phyloP scores from a whole-genome alignment of 2,888 invertebrate species.

The Pseudanteris insignis region DNA sequence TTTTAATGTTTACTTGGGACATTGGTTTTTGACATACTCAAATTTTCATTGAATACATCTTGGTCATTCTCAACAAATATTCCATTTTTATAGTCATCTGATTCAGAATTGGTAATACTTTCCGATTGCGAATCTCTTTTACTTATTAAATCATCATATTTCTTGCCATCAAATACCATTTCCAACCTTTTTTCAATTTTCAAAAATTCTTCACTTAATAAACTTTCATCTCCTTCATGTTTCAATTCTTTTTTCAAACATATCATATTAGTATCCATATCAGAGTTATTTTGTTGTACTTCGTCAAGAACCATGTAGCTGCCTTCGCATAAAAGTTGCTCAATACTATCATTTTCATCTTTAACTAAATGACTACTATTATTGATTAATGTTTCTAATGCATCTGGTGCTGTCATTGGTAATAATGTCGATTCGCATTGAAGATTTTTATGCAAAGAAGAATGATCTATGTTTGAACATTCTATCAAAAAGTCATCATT shows the following conservation, averaged over 20 bases:
- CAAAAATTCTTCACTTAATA: conserved; percentile 49
- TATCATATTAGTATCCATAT: conserved; percentile 1
- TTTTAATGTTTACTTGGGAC: conserved; percentile 40
- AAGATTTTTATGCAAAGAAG: not conserved
- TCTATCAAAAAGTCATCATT: conserved; percentile 46
- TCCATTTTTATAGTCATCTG: too few relatives aligned
- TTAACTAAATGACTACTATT: too few relatives aligned
- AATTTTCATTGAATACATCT: too few relatives aligned
- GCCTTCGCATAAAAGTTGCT: conserved; percentile 45
- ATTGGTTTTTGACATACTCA: not conserved
- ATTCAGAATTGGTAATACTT: too few relatives aligned
- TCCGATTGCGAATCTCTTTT: not conserved
- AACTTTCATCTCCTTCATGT: conserved; percentile 43
- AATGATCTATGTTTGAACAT: conserved; percentile 48
- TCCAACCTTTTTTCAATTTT: conserved; percentile 57
- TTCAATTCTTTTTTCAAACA: conserved; percentile 48
- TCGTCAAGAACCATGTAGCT: conserved; percentile 32
- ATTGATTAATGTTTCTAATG: too few relatives aligned
- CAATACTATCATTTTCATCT: too few relatives aligned
- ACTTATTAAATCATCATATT: conserved; percentile 33
- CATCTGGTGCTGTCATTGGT: not conserved
- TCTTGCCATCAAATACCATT: conserved; percentile 48
- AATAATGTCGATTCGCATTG: not conserved
- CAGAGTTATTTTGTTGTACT: not conserved
- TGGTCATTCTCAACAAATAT: too few relatives aligned